Evolutionary conservation across 1,140 invertebrate genomes (phyloP).

Genomic region (Latrodectus geometricus): DNA sequence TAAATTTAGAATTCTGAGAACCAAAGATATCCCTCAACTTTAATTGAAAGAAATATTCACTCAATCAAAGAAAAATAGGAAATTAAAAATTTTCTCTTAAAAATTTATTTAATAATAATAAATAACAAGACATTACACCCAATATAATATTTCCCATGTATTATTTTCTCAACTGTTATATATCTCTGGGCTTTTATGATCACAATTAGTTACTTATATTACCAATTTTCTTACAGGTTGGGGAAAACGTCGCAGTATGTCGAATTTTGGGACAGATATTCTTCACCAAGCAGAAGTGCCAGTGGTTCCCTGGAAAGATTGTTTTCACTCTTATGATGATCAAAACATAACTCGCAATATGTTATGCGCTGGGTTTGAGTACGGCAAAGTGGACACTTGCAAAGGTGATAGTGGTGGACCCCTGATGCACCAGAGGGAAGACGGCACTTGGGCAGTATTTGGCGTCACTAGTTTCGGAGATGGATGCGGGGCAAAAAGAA

Average conservation of each 20-base stretch:
- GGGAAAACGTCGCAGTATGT: conserved; percentile 71
- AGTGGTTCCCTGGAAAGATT: conserved; percentile 70
- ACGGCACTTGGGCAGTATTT: conserved; percentile 78
- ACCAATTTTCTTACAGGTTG: conserved; percentile 36
- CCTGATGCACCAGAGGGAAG: conserved; percentile 72
- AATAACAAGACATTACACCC: no score
- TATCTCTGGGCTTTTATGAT: no score
- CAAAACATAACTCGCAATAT: conserved; percentile 74
- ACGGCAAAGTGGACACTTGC: conserved; percentile 73
- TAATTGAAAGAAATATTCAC: no score
- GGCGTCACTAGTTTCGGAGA: conserved; percentile 95
- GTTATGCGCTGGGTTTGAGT: conserved; percentile 74
- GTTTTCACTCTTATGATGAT: conserved; percentile 71
- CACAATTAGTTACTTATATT: no score
- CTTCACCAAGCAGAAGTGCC: conserved; percentile 81
- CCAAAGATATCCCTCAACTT: no score
- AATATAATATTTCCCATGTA: no score
- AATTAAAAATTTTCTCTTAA: no score
- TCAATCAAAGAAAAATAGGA: no score
- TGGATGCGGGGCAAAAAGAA: conserved; percentile 88
- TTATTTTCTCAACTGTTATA: no score
- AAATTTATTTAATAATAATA: no score
- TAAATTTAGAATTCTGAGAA: no score
- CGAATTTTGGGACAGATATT: conserved; percentile 79
- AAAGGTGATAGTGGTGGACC: conserved; percentile 79